Evolutionary conservation across 2,113 vertebrate genomes (phyloP).

Genomic region (Girardinichthys multiradiatus): DNA sequence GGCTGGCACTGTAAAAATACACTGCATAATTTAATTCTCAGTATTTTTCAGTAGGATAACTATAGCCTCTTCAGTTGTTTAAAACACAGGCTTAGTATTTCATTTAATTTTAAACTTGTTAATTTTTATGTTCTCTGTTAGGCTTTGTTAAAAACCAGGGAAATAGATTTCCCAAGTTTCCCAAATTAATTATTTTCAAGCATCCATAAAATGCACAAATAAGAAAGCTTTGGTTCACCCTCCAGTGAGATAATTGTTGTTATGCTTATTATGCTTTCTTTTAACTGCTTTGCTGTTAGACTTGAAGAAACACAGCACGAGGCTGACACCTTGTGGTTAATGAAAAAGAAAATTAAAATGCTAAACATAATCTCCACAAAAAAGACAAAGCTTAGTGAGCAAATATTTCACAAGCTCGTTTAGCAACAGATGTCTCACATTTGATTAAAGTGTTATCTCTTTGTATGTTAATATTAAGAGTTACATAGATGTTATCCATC

Average conservation of each 20-base stretch:
- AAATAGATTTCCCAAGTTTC: slow-evolving; percentile 13
- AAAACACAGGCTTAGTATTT: not conserved
- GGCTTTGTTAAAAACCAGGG: slow-evolving; percentile 16
- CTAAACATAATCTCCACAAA: slow-evolving; percentile 5
- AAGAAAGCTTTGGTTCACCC: slow-evolving; percentile 38
- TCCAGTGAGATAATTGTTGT: slow-evolving; percentile 26
- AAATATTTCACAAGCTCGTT: slow-evolving; percentile 19
- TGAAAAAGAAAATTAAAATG: not conserved
- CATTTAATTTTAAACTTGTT: slow-evolving; percentile 1
- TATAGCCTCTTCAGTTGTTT: not conserved
- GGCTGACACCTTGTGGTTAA: slow-evolving; percentile 84
- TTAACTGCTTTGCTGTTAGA: slow-evolving; percentile 2
- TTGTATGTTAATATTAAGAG: not conserved
- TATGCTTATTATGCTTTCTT: slow-evolving; percentile 28
- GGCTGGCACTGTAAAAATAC: not conserved
- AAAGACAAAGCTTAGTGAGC: slow-evolving; percentile 41
- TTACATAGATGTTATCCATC: not conserved
- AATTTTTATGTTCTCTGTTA: slow-evolving; percentile 18
- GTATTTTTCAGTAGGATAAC: not conserved
- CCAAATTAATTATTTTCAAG: slow-evolving; percentile 53
- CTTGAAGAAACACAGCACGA: slow-evolving; percentile 61
- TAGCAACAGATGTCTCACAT: slow-evolving; percentile 1
- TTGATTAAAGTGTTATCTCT: not conserved
- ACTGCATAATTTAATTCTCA: not conserved
- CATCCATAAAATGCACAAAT: slow-evolving; percentile 56